Percentiles rank a stretch among this genome's conserved stretches.
phyloP scores from a whole-genome alignment of 2,888 invertebrate species.

The Salticus scenicus region DNA sequence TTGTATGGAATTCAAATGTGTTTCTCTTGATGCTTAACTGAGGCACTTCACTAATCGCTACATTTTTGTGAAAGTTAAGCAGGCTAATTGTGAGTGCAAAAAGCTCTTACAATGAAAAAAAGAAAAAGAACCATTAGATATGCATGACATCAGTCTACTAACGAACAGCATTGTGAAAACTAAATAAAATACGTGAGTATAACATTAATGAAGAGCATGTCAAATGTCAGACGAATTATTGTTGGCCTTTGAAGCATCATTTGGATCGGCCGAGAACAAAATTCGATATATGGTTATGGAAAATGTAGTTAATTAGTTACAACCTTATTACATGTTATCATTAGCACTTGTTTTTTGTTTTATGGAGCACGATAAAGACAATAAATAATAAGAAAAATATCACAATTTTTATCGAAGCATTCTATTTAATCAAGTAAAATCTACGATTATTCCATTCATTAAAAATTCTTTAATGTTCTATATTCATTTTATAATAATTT shows the following conservation, averaged over 20 bases:
- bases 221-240: constrained; percentile 14
- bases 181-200: constrained; percentile 2
- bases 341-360: neutral
- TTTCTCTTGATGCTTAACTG: constrained; percentile 11
- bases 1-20: constrained; percentile 18
- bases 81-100: constrained; percentile 27
- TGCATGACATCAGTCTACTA: constrained; percentile 17
- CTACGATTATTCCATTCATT: too few species aligned
- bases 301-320: neutral
- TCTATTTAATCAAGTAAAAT: too few species aligned
- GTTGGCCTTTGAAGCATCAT: neutral
- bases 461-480: too few species aligned
- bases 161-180: constrained; percentile 7
- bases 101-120: neutral
- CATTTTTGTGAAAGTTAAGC: constrained; percentile 12
- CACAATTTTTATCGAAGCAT: too few species aligned
- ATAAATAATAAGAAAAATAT: too few species aligned
- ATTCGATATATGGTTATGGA: neutral
- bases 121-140: neutral
- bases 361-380: too few species aligned
- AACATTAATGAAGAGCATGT: constrained; percentile 2
- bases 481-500: too few species aligned
- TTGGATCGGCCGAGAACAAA: neutral
- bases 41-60: constrained; percentile 21
- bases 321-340: neutral